A percentile compares a stretch with the other conserved stretches of the same genome.
These are phyloP conservation scores for Montipora foliosa DNA, from an alignment of 64 coral and sea anemone genomes.

Conservation along the genomic window DNA sequence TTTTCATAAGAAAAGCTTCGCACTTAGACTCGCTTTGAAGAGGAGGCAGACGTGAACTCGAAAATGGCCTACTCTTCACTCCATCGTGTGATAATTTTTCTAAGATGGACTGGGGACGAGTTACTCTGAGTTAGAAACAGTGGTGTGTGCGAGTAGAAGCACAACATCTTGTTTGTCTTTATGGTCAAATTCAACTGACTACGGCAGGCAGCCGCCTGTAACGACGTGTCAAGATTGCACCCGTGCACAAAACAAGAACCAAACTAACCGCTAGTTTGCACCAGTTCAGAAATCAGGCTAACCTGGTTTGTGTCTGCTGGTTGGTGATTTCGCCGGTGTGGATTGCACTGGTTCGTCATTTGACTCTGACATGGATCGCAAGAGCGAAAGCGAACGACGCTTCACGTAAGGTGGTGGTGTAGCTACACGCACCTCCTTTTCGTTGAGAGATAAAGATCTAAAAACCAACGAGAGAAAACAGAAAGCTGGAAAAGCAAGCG, in stretches of 20 bases:
- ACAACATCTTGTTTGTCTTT: too few species aligned
- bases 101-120: too few species aligned
- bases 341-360: slow-evolving; percentile 1
- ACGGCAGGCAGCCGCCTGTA: too few species aligned
- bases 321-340: slow-evolving; percentile 16
- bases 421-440: background rate
- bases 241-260: background rate
- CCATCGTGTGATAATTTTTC: too few species aligned
- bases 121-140: too few species aligned
- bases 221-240: too few species aligned
- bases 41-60: too few species aligned
- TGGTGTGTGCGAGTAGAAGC: too few species aligned
- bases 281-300: background rate
- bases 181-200: too few species aligned
- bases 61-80: too few species aligned
- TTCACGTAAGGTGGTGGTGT: background rate
- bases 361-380: slow-evolving; percentile 60
- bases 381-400: slow-evolving; percentile 18
- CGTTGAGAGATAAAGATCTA: slow-evolving; percentile 14
- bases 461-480: background rate
- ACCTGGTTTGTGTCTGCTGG: slow-evolving; percentile 50
- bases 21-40: too few species aligned
- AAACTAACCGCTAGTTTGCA: background rate
- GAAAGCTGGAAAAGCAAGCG: background rate
- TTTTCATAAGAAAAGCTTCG: too few species aligned